phyloP scores from a whole-genome alignment of 1,140 invertebrate genomes.

The Acromyrmex echinatior region DNA sequence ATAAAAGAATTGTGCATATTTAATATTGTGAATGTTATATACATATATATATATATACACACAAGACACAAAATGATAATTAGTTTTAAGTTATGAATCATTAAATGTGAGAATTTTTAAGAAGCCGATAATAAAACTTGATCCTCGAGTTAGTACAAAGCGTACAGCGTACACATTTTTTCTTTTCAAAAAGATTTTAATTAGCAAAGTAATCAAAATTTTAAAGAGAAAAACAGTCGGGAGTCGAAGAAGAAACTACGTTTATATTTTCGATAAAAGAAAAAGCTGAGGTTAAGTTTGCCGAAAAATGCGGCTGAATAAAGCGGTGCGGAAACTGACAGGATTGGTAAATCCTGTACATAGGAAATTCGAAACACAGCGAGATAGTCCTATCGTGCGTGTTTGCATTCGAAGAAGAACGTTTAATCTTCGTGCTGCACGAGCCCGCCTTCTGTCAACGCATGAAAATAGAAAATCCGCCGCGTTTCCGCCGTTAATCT shows the following conservation, averaged over 20 bases:
- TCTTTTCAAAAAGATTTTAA: slow-evolving; percentile 7
- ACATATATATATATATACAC: too few relatives aligned
- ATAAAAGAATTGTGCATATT: neutral
- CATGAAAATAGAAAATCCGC: slow-evolving; percentile 60
- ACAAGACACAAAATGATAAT: too few relatives aligned
- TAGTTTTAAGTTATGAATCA: neutral
- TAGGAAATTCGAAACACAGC: slow-evolving; percentile 16
- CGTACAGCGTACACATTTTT: too few relatives aligned
- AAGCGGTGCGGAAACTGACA: neutral
- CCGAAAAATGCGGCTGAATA: neutral
- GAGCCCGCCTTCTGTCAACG: slow-evolving; percentile 58
- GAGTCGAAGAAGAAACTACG: neutral
- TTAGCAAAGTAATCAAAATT: slow-evolving; percentile 19
- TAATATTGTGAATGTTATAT: neutral
- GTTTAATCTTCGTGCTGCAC: slow-evolving; percentile 53
- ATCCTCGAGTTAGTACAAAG: neutral
- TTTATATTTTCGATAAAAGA: slow-evolving; percentile 3
- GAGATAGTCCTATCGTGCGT: slow-evolving; percentile 25
- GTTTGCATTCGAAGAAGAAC: slow-evolving; percentile 57
- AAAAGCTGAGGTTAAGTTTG: neutral
- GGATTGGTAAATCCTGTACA: neutral
- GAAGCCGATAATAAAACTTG: slow-evolving; percentile 21
- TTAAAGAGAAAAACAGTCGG: neutral
- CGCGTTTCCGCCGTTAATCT: slow-evolving; percentile 59
- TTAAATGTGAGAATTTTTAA: slow-evolving; percentile 3